phyloP scores from a whole-genome alignment of 2,797 vertebrate genomes.

The Arnoldichthys spilopterus region DNA sequence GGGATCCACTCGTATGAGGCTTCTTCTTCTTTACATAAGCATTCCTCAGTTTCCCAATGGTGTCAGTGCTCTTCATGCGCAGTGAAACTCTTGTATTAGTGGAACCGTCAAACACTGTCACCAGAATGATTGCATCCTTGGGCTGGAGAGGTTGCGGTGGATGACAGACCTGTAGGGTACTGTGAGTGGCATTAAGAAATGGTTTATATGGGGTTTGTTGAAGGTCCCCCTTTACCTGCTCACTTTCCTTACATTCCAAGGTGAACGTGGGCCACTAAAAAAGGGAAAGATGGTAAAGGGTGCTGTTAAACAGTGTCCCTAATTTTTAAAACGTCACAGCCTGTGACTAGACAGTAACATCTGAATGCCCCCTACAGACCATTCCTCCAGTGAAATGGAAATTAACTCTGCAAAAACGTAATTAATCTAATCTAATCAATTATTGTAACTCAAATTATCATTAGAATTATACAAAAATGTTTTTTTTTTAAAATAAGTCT shows the following conservation, averaged over 20 bases:
- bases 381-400: no score
- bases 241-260: no score
- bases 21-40: neutral
- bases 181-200: constrained; percentile 17
- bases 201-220: neutral
- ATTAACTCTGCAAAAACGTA: no score
- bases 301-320: neutral
- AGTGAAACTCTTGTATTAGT: neutral
- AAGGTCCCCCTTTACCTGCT: neutral
- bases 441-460: no score
- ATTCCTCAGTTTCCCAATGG: constrained; percentile 39
- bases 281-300: neutral
- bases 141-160: neutral
- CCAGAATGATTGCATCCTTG: accelerated
- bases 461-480: no score
- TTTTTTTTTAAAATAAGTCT: no score
- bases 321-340: no score
- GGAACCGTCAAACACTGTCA: constrained; percentile 31
- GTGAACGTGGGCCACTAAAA: neutral
- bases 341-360: no score
- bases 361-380: no score
- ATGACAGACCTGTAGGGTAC: neutral
- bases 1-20: neutral
- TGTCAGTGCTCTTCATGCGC: neutral
- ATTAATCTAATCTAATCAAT: no score